A percentile compares a stretch with the other conserved stretches of the same genome.
Conservation (phyloP, 2,888 invertebrate genomes). For the Eutolmus rufibarbis region DNA sequence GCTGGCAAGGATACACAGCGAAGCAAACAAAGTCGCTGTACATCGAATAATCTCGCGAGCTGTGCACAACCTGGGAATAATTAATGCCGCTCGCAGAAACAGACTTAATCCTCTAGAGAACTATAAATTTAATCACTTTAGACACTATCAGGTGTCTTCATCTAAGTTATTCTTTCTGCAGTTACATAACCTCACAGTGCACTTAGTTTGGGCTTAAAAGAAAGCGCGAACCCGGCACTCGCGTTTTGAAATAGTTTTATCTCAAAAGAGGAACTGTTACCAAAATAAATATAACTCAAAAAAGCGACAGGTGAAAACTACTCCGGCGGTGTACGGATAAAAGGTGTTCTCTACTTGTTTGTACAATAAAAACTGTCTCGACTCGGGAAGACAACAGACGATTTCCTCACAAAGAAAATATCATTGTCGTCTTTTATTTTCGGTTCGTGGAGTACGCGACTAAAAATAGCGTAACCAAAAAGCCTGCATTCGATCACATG, state of each 20-base stretch:
- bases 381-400: slow-evolving; percentile 22
- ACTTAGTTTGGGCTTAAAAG: neutral
- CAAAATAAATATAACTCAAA: neutral
- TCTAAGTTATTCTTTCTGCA: neutral
- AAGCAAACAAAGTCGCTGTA: neutral
- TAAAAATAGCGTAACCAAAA: slow-evolving; percentile 45
- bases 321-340: neutral
- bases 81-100: neutral
- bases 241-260: neutral
- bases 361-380: slow-evolving; percentile 40
- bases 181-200: neutral
- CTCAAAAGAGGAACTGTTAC: neutral
- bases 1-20: neutral
- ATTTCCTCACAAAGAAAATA: slow-evolving; percentile 31
- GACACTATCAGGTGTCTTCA: neutral
- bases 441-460: slow-evolving; percentile 6
- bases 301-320: neutral
- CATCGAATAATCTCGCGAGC: neutral
- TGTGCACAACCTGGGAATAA: neutral
- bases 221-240: neutral
- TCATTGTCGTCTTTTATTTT: slow-evolving; percentile 32
- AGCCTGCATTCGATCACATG: slow-evolving; percentile 21
- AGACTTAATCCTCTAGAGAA: neutral
- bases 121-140: neutral
- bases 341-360: slow-evolving; percentile 11